These are phyloP conservation scores for Sebastiscus tertius DNA, from an alignment of 2,797 vertebrate species.

Conservation along the genomic window DNA sequence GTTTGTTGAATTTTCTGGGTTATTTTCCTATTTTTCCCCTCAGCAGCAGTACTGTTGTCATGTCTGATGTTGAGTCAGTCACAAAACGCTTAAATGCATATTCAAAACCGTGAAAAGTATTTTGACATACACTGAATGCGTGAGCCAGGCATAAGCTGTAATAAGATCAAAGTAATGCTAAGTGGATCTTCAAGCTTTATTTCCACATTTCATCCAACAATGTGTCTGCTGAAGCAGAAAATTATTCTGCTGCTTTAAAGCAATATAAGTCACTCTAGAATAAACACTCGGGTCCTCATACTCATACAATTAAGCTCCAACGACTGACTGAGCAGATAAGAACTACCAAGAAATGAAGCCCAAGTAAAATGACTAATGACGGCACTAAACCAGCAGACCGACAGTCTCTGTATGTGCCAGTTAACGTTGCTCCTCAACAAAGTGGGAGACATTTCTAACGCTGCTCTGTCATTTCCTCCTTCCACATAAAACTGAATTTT, in stretches of 20 bases:
- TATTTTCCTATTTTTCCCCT: constrained; percentile 16
- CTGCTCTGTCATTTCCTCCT: constrained; percentile 7
- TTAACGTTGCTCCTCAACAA: constrained; percentile 20
- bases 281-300: constrained; percentile 64
- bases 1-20: constrained; percentile 28
- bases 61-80: constrained; percentile 52
- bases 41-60: constrained; percentile 18
- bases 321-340: constrained; percentile 72
- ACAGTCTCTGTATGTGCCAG: constrained; percentile 11
- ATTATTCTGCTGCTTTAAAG: constrained; percentile 80
- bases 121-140: constrained; percentile 77
- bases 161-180: constrained; percentile 85
- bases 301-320: constrained; percentile 69
- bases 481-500: constrained; percentile 26
- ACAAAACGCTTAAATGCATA: constrained; percentile 72
- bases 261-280: constrained; percentile 77
- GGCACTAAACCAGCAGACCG: constrained; percentile 39
- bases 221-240: constrained; percentile 78
- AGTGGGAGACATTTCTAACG: constrained; percentile 29
- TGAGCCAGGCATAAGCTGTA: constrained; percentile 76
- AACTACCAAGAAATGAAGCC: constrained; percentile 53
- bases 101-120: constrained; percentile 77
- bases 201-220: constrained; percentile 80
- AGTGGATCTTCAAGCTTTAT: constrained; percentile 84
- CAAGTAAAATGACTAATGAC: constrained; percentile 50